Base-by-base conservation (phyloP, 30 jellyfish, hydroid and myxozoan species). In the Cassiopea andromeda region DNA sequence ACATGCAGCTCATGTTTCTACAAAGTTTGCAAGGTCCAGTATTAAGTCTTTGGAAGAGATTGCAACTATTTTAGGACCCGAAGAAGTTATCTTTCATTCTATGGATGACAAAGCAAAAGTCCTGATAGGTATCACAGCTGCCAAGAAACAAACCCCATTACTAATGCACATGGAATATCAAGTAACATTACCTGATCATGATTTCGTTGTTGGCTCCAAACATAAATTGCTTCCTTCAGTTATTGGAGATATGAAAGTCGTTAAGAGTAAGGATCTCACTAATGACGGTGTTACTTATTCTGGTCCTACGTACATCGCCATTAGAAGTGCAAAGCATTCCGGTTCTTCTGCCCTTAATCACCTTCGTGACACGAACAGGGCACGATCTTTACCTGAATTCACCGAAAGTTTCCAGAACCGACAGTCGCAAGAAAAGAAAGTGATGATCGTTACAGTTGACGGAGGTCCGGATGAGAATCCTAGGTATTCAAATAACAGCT, bases 401-500 rank as follows among this genome's bases (percentile, higher is more conserved):
- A 46, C 93, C 64, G 12, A 44, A 48, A 85, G 93, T 85, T 85
- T 85, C 85, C 92, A 85, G 85, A 73, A 68, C 85, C 47, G 64
- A 68, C 84, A 69, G 76, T 60, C 70, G 27, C 69, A 82, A 60
- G 91, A 82, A 19, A 82, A 82, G 88, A 82, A 82, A 69, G 87
- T 82, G 87, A 82, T 67, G 89, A 82, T 82, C 72, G 93, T 75
- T 73, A 74, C 92, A 85, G 93, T 73, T 69, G 91, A 82, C 76
- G n/a, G 91, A 48, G 91, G 93, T 87, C 94, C 87, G 45, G 94
- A 75, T 77, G 94, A 87, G 77, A 87, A 87, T 77, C 93, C 94
- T 2, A 87, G 93, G 93, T 78, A 87, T 79, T 77, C 84, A 78
- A 87, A 76, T 48, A 78, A 27, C 80, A 76, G 91, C 93, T 87